Conservation (phyloP, 2,888 invertebrate species). For the Chironomus tentans region DNA sequence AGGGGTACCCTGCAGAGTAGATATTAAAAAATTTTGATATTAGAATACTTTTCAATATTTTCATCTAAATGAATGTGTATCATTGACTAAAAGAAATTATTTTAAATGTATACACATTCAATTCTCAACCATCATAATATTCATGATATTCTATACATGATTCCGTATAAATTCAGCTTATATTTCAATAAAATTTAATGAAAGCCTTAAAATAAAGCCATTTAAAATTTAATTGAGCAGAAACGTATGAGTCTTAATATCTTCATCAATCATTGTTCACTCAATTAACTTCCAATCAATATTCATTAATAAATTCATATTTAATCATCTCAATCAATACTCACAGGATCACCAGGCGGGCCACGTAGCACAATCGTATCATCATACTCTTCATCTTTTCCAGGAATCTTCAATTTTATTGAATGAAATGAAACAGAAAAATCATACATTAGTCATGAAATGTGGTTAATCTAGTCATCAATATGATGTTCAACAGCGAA, state of each 20-base stretch:
- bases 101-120: too few relatives aligned
- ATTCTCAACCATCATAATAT: neutral
- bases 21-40: too few relatives aligned
- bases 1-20: neutral
- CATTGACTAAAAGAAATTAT: too few relatives aligned
- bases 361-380: constrained; percentile 51
- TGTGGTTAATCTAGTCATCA: neutral
- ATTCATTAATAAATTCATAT: neutral
- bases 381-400: constrained; percentile 43
- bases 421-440: neutral
- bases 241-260: neutral
- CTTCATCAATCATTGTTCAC: neutral
- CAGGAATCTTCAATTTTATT: constrained; percentile 31
- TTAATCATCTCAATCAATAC: constrained; percentile 32
- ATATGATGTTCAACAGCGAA: neutral
- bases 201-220: neutral
- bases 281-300: too few relatives aligned
- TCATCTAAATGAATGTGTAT: too few relatives aligned
- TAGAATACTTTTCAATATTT: too few relatives aligned
- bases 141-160: neutral
- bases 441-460: neutral
- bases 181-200: too few relatives aligned
- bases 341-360: constrained; percentile 52
- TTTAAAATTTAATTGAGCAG: neutral
- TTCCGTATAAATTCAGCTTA: too few relatives aligned